These are phyloP conservation scores for Diadegma fenestrale DNA, from an alignment of 2,888 invertebrate species.

Conservation along the genomic window DNA sequence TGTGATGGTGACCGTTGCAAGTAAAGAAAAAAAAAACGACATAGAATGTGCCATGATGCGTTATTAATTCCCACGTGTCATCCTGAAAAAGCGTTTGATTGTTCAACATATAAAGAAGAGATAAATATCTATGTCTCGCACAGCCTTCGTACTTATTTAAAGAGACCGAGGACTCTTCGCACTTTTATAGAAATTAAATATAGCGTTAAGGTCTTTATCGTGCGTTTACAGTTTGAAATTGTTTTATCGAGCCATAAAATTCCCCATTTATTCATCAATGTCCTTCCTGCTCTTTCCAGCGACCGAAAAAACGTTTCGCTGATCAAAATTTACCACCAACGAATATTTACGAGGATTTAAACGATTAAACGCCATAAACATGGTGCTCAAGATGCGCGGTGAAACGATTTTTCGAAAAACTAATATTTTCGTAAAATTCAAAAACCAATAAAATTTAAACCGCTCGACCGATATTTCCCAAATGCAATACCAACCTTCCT, in stretches of 20 bases:
- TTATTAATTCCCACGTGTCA: constrained; percentile 62
- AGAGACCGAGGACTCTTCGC: constrained; percentile 58
- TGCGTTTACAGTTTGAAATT: neutral
- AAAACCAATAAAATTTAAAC: too few relatives aligned
- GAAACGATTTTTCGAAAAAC: too few relatives aligned
- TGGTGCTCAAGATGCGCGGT: too few relatives aligned
- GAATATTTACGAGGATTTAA: neutral
- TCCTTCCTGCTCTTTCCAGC: neutral
- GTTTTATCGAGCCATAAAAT: neutral
- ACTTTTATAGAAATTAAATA: constrained; percentile 59
- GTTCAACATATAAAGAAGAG: constrained; percentile 49
- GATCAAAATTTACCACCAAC: neutral
- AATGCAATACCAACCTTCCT: too few relatives aligned
- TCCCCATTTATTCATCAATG: neutral
- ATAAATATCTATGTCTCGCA: constrained; percentile 56
- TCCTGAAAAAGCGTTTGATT: constrained; percentile 55
- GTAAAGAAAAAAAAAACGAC: constrained; percentile 18
- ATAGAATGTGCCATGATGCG: constrained; percentile 15
- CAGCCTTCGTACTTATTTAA: constrained; percentile 59
- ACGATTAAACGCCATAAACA: neutral
- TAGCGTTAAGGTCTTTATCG: constrained; percentile 56
- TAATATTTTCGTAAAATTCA: too few relatives aligned
- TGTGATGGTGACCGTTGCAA: constrained; percentile 36
- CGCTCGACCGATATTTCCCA: too few relatives aligned
- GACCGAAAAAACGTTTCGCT: too few relatives aligned